Conservation (phyloP, 2,113 vertebrate genomes). For the Apus apus region DNA sequence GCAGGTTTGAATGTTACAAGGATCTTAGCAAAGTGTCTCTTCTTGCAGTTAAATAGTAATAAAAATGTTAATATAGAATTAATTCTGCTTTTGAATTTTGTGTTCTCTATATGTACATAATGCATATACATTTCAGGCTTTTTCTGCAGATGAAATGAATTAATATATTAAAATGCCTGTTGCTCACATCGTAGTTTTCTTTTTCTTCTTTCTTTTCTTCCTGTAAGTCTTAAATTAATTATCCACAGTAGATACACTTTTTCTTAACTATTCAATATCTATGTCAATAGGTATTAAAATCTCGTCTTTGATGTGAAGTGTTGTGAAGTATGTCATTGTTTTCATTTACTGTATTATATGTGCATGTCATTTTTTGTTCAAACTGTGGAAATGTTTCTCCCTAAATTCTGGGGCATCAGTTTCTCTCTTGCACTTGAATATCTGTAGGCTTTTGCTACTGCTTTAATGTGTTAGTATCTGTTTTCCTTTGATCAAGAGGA, state of each 20-base stretch:
- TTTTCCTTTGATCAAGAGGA: constrained; percentile 1
- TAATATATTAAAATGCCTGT: background rate
- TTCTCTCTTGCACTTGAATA: background rate
- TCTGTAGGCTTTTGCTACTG: background rate
- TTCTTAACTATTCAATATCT: background rate
- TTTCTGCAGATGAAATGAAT: background rate
- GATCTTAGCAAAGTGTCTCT: background rate
- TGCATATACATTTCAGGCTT: background rate
- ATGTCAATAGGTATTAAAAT: background rate
- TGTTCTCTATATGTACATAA: background rate
- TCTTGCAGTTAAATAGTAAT: background rate
- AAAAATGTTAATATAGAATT: background rate
- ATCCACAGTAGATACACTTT: background rate
- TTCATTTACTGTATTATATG: background rate
- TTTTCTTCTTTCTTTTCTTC: background rate
- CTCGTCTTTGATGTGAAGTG: background rate
- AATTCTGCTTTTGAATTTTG: background rate
- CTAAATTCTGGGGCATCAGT: background rate
- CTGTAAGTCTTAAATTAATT: background rate
- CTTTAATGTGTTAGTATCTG: background rate
- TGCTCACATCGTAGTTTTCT: background rate
- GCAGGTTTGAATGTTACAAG: background rate
- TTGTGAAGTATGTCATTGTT: background rate
- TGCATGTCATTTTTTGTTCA: background rate
- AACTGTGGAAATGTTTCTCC: background rate